Percentiles rank a stretch among this genome's conserved stretches.
These are phyloP conservation scores for Tinea semifulvella DNA, from an alignment of 2,888 invertebrate genomes.

Conservation along the genomic window DNA sequence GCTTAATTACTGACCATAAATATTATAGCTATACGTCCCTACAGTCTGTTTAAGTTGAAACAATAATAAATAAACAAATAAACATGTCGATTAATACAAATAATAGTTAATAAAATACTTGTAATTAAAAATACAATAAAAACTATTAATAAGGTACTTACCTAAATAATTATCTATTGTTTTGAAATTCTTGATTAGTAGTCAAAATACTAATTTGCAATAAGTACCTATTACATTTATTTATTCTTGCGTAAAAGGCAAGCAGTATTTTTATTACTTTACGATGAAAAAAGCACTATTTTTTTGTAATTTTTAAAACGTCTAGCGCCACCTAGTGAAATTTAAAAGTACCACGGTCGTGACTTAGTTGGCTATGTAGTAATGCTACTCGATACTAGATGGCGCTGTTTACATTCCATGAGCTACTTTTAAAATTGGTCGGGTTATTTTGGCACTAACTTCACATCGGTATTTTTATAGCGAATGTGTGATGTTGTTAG, in stretches of 20 bases:
- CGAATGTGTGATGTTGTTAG: background rate
- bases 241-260: background rate
- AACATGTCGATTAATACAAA: too few relatives aligned
- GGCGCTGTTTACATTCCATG: conserved; percentile 20
- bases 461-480: too few relatives aligned
- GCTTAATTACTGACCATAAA: too few relatives aligned
- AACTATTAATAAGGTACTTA: too few relatives aligned
- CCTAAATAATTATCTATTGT: too few relatives aligned
- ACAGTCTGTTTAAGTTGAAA: too few relatives aligned
- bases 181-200: too few relatives aligned
- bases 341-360: background rate
- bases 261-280: too few relatives aligned
- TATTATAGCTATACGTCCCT: too few relatives aligned
- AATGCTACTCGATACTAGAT: conserved; percentile 24
- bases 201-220: background rate
- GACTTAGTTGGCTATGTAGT: conserved; percentile 6
- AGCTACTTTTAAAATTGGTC: background rate
- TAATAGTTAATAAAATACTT: too few relatives aligned
- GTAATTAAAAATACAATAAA: too few relatives aligned
- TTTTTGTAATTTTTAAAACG: background rate
- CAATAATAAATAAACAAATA: too few relatives aligned
- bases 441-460: background rate
- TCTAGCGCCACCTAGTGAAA: conserved; percentile 9
- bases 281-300: background rate
- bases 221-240: background rate